Evolutionary conservation across 2,888 invertebrate genomes (phyloP).

Genomic region (Nomada flava): DNA sequence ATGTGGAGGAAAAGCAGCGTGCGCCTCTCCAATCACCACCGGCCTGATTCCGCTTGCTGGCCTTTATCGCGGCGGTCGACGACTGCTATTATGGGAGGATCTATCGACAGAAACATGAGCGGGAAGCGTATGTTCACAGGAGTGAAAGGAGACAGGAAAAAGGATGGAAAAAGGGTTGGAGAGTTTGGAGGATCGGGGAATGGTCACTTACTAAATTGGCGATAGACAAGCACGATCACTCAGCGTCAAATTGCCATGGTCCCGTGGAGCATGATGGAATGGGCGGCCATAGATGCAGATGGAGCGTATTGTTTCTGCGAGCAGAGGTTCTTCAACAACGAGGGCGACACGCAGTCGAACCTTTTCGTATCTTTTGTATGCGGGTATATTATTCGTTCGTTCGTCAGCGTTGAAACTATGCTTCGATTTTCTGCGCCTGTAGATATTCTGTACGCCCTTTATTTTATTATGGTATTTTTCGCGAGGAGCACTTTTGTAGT

Average conservation of each 20-base stretch:
- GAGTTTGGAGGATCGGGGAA: constrained; percentile 35
- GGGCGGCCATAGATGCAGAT: constrained; percentile 76
- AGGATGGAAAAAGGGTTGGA: constrained; percentile 9
- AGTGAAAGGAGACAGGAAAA: neutral
- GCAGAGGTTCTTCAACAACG: constrained; percentile 56
- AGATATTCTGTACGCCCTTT: too few relatives aligned
- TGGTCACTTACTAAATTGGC: constrained; percentile 76
- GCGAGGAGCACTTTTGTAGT: too few relatives aligned
- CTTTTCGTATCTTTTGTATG: constrained; percentile 44
- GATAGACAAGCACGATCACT: constrained; percentile 73
- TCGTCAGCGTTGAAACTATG: neutral
- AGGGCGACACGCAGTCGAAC: constrained; percentile 57
- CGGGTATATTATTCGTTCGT: constrained; percentile 13
- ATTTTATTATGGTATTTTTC: too few relatives aligned
- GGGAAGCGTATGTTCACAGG: neutral
- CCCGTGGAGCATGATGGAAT: constrained; percentile 60
- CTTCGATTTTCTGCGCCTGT: too few relatives aligned
- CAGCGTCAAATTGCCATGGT: constrained; percentile 62
- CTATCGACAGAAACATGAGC: constrained; percentile 26
- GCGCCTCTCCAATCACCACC: constrained; percentile 32
- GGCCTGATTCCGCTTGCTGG: constrained; percentile 31
- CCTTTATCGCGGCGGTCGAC: constrained; percentile 17
- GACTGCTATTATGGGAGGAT: constrained; percentile 34
- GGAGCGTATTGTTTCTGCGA: constrained; percentile 75
- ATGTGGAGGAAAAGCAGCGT: constrained; percentile 60